These are phyloP conservation scores for Liposcelis brunnea DNA, from an alignment of 2,888 invertebrate species.

Conservation along the genomic window DNA sequence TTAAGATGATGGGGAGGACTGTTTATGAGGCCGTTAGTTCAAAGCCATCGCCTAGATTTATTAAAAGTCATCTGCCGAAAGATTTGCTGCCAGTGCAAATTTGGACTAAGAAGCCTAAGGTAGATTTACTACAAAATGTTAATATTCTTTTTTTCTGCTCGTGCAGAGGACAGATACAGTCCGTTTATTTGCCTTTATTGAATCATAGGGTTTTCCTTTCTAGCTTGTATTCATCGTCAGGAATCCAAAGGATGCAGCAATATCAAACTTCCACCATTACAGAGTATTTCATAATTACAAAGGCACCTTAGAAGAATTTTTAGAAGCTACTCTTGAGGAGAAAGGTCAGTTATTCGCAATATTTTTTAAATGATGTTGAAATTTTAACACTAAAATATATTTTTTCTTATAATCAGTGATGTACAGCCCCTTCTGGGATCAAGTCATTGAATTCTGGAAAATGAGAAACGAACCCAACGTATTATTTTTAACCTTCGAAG, in stretches of 20 bases:
- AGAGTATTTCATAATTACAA: constrained; percentile 19
- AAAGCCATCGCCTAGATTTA: constrained; percentile 15
- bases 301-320: constrained; percentile 18
- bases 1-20: no score
- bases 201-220: not conserved
- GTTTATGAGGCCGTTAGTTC: no score
- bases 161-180: not conserved
- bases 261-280: constrained; percentile 26
- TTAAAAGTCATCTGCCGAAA: constrained; percentile 21
- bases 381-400: not conserved
- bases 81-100: constrained; percentile 18
- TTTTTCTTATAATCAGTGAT: constrained; percentile 16
- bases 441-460: constrained; percentile 24
- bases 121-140: no score
- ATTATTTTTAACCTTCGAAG: constrained; percentile 22
- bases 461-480: constrained; percentile 22
- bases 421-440: constrained; percentile 21
- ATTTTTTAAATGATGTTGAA: not conserved
- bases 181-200: not conserved
- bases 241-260: constrained; percentile 27
- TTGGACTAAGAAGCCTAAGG: constrained; percentile 15
- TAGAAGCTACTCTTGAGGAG: constrained; percentile 17
- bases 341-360: constrained; percentile 15
- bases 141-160: no score
- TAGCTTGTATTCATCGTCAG: constrained; percentile 28